Conservation (phyloP, 2,797 vertebrate genomes). For the Aphelocoma californica region DNA sequence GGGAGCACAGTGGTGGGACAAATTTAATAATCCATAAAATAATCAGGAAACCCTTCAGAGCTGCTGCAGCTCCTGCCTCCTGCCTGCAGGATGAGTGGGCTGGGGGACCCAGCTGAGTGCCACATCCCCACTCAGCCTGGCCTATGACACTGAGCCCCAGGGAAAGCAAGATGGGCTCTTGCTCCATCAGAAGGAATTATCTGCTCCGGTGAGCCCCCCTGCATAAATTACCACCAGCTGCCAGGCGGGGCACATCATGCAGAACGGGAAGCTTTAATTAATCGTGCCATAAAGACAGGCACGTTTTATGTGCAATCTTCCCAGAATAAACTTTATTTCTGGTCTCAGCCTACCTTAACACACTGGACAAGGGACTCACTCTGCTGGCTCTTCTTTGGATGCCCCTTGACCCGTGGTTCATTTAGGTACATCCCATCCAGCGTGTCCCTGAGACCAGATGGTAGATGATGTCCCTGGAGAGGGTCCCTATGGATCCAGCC, state of each 20-base stretch:
- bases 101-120: background rate
- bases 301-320: fast-evolving
- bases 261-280: background rate
- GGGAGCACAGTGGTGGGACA: background rate
- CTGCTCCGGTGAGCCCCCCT: background rate
- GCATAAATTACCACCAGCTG: background rate
- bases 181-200: background rate
- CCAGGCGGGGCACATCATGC: background rate
- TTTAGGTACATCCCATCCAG: slow-evolving; percentile 41
- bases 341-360: slow-evolving; percentile 79
- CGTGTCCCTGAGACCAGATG: slow-evolving; percentile 52
- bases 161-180: background rate
- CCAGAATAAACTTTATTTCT: background rate
- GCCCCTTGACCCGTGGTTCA: background rate
- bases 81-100: fast-evolving
- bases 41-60: background rate
- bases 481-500: background rate
- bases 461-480: slow-evolving; percentile 17
- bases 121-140: background rate
- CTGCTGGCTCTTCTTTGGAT: slow-evolving; percentile 22
- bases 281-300: background rate
- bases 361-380: slow-evolving; percentile 81
- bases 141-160: background rate
- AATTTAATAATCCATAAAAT: background rate
- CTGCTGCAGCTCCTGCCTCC: background rate